Percentiles rank a stretch among this genome's conserved stretches.
phyloP scores from a whole-genome alignment of 2,888 invertebrate genomes.

The Capitulum mitella region DNA sequence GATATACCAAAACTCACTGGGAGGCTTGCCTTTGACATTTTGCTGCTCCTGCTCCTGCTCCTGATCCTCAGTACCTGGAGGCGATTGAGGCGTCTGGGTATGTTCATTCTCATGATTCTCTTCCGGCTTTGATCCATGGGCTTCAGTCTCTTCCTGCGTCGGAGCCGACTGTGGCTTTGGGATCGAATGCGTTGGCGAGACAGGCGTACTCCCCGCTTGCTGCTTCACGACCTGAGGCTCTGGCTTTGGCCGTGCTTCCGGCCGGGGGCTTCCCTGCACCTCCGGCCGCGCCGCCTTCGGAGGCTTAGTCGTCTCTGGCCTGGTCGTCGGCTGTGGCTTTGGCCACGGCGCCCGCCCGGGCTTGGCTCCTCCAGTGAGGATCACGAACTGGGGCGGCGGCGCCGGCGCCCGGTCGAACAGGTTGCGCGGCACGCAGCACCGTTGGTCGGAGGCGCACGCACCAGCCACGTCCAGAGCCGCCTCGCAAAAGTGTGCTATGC shows the following conservation, averaged over 20 bases:
- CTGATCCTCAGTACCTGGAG: no score
- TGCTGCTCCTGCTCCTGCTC: no score
- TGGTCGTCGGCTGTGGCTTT: neutral
- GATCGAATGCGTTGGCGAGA: no score
- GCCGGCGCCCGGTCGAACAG: constrained; percentile 34
- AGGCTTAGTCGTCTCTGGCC: neutral
- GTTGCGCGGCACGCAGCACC: constrained; percentile 61
- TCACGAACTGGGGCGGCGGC: constrained; percentile 36
- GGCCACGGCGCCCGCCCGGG: neutral
- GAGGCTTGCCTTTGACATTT: no score
- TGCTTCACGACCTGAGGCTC: neutral
- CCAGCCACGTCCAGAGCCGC: constrained; percentile 65
- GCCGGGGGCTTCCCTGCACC: neutral
- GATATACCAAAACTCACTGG: no score
- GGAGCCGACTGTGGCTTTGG: neutral
- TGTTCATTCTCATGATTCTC: no score
- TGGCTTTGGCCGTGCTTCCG: neutral
- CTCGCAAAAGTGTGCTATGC: constrained; percentile 76
- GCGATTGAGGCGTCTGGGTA: no score
- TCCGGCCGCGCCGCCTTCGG: neutral
- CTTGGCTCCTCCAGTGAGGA: constrained; percentile 43
- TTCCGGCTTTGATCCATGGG: no score
- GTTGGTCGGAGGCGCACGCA: constrained; percentile 66
- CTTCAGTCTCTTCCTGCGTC: no score
- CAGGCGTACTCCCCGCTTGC: neutral